Percentiles rank a stretch among this genome's conserved stretches.
Evolutionary conservation across 2,797 vertebrate genomes (phyloP).

Genomic region (Semaprochilodus insignis): DNA sequence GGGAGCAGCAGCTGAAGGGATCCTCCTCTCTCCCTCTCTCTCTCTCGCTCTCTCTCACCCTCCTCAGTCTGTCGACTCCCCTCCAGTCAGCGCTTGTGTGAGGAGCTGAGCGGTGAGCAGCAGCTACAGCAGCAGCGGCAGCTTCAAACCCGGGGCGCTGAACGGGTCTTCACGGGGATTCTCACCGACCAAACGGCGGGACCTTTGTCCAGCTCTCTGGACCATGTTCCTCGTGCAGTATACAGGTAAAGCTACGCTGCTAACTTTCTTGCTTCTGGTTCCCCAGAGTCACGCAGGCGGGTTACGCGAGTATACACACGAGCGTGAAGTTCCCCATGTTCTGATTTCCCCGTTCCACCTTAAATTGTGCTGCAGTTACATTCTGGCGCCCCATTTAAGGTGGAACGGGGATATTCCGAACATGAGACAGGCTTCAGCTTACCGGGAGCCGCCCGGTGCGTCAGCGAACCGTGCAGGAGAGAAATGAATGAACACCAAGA

Average conservation of each 20-base stretch:
- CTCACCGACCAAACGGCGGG: constrained; percentile 52
- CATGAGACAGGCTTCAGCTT: no score
- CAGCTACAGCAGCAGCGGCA: constrained; percentile 66
- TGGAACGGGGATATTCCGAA: no score
- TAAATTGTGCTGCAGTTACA: no score
- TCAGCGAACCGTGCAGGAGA: not conserved
- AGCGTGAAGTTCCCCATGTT: no score
- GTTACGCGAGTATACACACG: not conserved
- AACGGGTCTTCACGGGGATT: constrained; percentile 50
- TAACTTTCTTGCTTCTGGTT: constrained; percentile 40
- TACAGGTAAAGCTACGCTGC: constrained; percentile 80
- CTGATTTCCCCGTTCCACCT: no score
- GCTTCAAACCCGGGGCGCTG: constrained; percentile 52
- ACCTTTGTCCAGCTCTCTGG: constrained; percentile 50
- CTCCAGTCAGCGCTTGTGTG: constrained; percentile 71
- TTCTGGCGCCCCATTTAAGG: no score
- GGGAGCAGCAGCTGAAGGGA: constrained; percentile 54
- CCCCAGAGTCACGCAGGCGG: not conserved
- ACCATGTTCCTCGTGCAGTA: constrained; percentile 94
- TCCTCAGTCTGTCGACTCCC: constrained; percentile 73
- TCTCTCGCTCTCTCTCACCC: no score
- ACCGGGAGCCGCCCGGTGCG: constrained; percentile 43
- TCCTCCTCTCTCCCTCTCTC: constrained; percentile 62
- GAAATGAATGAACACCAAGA: constrained; percentile 38
- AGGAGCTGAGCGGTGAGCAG: constrained; percentile 33